A percentile compares a stretch with the other conserved stretches of the same genome.
phyloP scores from a whole-genome alignment of 2,888 invertebrate genomes.

The Scotopteryx bipunctaria region DNA sequence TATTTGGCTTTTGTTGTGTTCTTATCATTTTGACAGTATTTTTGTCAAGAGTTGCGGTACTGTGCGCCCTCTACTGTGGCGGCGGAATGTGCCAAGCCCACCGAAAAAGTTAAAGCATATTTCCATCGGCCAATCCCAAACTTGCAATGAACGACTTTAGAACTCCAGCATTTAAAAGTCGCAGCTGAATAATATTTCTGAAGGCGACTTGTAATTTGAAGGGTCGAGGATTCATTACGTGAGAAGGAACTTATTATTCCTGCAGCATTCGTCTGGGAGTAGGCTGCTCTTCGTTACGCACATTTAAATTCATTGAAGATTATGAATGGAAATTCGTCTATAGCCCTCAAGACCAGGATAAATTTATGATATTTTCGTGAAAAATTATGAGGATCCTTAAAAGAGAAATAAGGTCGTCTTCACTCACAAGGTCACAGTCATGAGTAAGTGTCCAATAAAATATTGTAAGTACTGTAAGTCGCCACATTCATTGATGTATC shows the following conservation, averaged over 20 bases:
- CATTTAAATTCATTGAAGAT: slow-evolving; percentile 9
- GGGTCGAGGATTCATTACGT: slow-evolving; percentile 30
- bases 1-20: too few species aligned
- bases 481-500: too few species aligned
- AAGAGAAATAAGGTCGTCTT: too few species aligned
- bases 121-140: slow-evolving; percentile 36
- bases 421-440: too few species aligned
- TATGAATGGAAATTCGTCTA: too few species aligned
- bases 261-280: neutral
- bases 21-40: too few species aligned
- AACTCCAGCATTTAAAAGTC: slow-evolving; percentile 38
- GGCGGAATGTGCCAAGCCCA: slow-evolving; percentile 22
- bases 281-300: slow-evolving; percentile 2
- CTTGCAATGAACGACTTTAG: slow-evolving; percentile 34
- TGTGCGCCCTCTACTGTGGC: neutral
- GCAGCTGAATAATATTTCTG: slow-evolving; percentile 31
- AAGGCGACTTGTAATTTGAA: slow-evolving; percentile 27
- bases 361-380: neutral
- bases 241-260: slow-evolving; percentile 23
- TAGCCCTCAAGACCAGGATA: too few species aligned
- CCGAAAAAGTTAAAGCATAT: slow-evolving; percentile 31
- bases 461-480: too few species aligned
- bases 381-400: too few species aligned
- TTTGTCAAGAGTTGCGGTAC: slow-evolving; percentile 6
- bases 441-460: too few species aligned